Conservation (phyloP, 2,113 vertebrate genomes). For the Dromas ardeola region DNA sequence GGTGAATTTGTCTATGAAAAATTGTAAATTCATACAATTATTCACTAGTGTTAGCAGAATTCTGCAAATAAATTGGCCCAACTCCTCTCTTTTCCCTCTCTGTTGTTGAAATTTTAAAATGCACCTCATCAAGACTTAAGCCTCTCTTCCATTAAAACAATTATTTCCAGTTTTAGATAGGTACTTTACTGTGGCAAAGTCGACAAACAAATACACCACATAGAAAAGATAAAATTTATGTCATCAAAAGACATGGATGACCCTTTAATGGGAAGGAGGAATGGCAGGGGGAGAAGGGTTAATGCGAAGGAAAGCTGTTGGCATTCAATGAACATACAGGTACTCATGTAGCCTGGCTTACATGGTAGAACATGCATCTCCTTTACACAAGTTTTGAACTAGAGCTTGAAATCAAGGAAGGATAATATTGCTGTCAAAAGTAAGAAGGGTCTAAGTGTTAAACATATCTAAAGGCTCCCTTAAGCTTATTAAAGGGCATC, state of each 20-base stretch:
- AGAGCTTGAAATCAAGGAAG: not conserved
- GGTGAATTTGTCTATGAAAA: not conserved
- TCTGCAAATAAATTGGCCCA: not conserved
- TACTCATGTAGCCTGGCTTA: not conserved
- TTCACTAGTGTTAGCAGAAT: not conserved
- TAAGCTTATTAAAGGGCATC: not conserved
- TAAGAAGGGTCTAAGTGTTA: not conserved
- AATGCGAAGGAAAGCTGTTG: not conserved
- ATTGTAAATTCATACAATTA: accelerated
- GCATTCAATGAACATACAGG: accelerated
- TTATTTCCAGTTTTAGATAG: not conserved
- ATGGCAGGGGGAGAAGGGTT: too few species aligned
- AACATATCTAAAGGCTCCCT: not conserved
- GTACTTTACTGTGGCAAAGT: not conserved
- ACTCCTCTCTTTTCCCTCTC: not conserved
- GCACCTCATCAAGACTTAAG: not conserved
- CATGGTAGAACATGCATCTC: accelerated
- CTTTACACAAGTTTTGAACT: not conserved
- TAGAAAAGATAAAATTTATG: not conserved
- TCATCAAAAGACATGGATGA: accelerated
- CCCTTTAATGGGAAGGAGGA: not conserved
- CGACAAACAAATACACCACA: accelerated
- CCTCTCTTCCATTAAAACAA: not conserved
- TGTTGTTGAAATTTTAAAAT: not conserved
- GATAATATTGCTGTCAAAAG: not conserved